Evolutionary conservation across 2,888 invertebrate genomes (phyloP).

Genomic region (Eulithis prunata): DNA sequence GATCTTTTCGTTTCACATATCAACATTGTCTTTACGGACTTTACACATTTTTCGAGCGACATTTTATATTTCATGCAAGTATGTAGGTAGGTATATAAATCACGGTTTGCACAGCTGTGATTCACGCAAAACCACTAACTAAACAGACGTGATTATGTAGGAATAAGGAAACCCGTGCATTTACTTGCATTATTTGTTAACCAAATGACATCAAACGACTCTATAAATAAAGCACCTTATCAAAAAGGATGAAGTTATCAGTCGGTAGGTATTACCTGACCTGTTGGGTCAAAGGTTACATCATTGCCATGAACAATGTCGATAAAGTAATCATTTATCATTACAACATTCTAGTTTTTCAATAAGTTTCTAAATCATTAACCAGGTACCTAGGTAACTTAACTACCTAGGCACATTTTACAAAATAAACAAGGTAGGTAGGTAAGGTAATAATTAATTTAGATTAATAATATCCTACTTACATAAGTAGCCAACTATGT

Average conservation of each 20-base stretch:
- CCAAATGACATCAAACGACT: slow-evolving; percentile 26
- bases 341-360: slow-evolving; percentile 9
- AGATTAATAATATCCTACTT: too few species aligned
- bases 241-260: slow-evolving; percentile 28
- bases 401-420: too few species aligned
- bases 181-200: background rate
- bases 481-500: too few species aligned
- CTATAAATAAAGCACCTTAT: slow-evolving; percentile 24
- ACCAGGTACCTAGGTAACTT: background rate
- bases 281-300: slow-evolving; percentile 23
- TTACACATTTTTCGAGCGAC: slow-evolving; percentile 15
- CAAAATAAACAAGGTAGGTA: too few species aligned
- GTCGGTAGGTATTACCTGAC: slow-evolving; percentile 10
- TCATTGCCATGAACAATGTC: slow-evolving; percentile 13
- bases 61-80: slow-evolving; percentile 10
- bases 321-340: slow-evolving; percentile 1
- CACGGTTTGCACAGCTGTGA: background rate
- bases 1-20: slow-evolving; percentile 23
- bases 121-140: slow-evolving; percentile 5
- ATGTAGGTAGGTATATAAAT: background rate
- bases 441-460: too few species aligned
- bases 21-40: slow-evolving; percentile 8
- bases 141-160: slow-evolving; percentile 3
- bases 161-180: slow-evolving; percentile 13
- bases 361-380: slow-evolving; percentile 9